These are phyloP conservation scores for Pseudomyrmex pallidus DNA, from an alignment of 1,140 invertebrate species.

Conservation along the genomic window DNA sequence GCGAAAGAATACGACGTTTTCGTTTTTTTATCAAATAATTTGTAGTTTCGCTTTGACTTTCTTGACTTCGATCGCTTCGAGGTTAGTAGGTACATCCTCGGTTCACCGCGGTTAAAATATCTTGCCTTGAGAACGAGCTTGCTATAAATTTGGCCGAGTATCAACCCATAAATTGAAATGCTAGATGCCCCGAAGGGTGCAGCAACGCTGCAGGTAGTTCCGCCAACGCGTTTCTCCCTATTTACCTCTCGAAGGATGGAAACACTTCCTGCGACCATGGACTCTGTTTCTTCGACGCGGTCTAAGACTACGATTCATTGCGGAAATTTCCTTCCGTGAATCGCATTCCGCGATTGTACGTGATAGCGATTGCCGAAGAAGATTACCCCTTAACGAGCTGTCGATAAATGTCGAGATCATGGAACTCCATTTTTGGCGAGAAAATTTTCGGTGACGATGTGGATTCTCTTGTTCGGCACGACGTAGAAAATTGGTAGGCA, in stretches of 20 bases:
- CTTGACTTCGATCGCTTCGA: background rate
- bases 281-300: slow-evolving; percentile 28
- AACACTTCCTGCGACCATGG: background rate
- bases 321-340: slow-evolving; percentile 43
- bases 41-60: background rate
- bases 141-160: slow-evolving; percentile 77
- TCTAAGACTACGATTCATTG: slow-evolving; percentile 5
- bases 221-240: slow-evolving; percentile 3
- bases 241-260: background rate
- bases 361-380: slow-evolving; percentile 2
- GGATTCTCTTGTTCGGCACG: background rate
- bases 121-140: slow-evolving; percentile 51
- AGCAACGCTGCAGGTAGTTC: slow-evolving; percentile 3
- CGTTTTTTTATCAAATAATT: background rate
- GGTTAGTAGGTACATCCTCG: background rate
- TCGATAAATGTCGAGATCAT: slow-evolving; percentile 4
- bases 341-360: slow-evolving; percentile 1
- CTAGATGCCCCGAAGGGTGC: slow-evolving; percentile 34
- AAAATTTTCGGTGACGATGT: background rate
- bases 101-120: slow-evolving; percentile 51
- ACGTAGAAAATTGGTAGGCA: background rate
- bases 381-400: slow-evolving; percentile 17
- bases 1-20: background rate
- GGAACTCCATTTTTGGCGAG: background rate
- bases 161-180: slow-evolving; percentile 80